Evolutionary conservation across 2,113 vertebrate species (phyloP).

Genomic region (Prunella himalayana): DNA sequence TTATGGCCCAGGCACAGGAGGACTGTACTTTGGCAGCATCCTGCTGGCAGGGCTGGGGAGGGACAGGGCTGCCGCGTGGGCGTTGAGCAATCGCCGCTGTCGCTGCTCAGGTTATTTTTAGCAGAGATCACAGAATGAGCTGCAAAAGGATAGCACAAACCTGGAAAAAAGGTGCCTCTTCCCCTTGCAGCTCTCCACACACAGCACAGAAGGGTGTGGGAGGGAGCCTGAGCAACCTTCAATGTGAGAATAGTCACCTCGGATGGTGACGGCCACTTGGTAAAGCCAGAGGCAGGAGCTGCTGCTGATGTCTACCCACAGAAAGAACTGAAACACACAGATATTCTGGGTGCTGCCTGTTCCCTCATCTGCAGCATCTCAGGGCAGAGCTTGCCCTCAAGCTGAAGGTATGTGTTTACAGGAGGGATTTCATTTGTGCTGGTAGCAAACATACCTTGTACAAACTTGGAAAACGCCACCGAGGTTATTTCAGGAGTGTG

Average conservation of each 20-base stretch:
- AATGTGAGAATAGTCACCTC: background rate
- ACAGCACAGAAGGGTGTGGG: background rate
- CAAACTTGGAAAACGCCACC: background rate
- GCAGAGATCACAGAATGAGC: constrained; percentile 3
- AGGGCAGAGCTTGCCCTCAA: background rate
- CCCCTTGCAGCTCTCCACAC: background rate
- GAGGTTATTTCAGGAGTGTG: background rate
- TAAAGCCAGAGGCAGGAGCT: background rate
- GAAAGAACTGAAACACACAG: background rate
- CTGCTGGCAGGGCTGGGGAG: background rate
- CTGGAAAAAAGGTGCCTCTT: background rate
- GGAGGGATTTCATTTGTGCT: background rate
- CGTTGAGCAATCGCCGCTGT: background rate
- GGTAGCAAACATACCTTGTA: background rate
- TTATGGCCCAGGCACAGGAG: background rate
- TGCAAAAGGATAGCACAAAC: background rate
- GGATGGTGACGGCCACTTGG: background rate
- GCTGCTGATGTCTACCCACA: background rate
- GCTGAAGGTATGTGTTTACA: background rate
- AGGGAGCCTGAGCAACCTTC: background rate
- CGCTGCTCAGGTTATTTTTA: background rate
- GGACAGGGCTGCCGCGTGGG: background rate
- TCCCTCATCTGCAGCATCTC: background rate
- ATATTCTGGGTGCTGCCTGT: background rate
- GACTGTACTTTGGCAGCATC: background rate